These are phyloP conservation scores for Rhabditophanes sp. DNA, from an alignment of 2,888 invertebrate genomes.

Conservation along the genomic window DNA sequence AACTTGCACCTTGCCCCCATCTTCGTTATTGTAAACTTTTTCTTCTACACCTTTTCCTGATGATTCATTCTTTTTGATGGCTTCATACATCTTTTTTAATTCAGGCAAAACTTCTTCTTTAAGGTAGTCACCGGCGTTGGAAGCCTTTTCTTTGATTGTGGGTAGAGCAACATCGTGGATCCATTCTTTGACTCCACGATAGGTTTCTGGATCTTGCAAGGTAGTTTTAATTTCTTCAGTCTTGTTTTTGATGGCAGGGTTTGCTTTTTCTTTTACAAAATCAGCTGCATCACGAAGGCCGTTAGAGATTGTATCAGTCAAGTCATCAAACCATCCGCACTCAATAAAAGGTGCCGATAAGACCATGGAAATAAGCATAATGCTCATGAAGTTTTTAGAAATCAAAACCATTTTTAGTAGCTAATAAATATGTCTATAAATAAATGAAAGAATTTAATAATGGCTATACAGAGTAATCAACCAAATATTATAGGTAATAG, in stretches of 20 bases:
- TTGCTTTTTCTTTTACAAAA: slow-evolving; percentile 13
- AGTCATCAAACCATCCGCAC: slow-evolving; percentile 14
- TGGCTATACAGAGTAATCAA: no score
- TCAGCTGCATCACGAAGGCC: slow-evolving; percentile 11
- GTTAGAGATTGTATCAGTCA: slow-evolving; percentile 7
- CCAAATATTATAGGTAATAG: no score
- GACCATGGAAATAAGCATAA: no score
- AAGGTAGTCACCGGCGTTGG: slow-evolving; percentile 26
- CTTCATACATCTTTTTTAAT: slow-evolving; percentile 34
- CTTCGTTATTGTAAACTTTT: no score
- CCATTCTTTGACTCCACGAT: slow-evolving; percentile 14
- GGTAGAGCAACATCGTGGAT: slow-evolving; percentile 17
- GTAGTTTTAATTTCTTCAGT: slow-evolving; percentile 12
- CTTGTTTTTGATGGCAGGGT: slow-evolving; percentile 12
- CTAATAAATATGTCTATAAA: slow-evolving; percentile 1
- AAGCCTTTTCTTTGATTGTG: slow-evolving; percentile 14
- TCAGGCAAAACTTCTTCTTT: slow-evolving; percentile 35
- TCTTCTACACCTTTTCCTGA: no score
- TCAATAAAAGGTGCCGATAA: no score
- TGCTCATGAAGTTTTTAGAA: no score
- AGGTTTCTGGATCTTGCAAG: slow-evolving; percentile 15
- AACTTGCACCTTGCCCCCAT: no score
- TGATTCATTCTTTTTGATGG: no score
- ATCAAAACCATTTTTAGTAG: not conserved
- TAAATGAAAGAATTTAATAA: no score